Percentiles rank a stretch among this genome's conserved stretches.
Conservation (phyloP, 2,113 vertebrate genomes). For the Malurus alboscapulatus region DNA sequence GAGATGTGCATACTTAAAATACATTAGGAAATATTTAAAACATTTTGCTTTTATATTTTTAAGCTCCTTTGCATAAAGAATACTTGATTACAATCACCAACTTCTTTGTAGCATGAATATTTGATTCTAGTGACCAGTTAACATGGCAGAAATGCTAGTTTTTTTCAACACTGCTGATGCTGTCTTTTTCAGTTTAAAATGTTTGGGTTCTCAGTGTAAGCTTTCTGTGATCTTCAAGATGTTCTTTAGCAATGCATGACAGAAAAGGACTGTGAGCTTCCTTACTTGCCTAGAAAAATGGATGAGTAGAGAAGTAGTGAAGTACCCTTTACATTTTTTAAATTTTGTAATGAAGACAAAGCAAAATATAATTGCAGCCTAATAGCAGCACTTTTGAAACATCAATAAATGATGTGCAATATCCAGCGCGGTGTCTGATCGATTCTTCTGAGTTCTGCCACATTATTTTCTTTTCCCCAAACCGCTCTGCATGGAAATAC, state of each 20-base stretch:
- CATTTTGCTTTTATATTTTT: not conserved
- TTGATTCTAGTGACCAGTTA: not conserved
- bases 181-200: not conserved
- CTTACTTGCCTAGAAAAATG: not conserved
- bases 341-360: not conserved
- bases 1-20: not conserved
- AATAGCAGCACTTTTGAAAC: not conserved
- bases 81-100: not conserved
- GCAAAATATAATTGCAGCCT: not conserved
- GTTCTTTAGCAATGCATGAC: not conserved
- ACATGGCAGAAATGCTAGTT: not conserved
- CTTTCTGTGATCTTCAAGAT: not conserved
- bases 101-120: not conserved
- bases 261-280: not conserved
- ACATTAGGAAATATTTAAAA: not conserved
- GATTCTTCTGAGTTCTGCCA: not conserved
- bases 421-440: fast-evolving
- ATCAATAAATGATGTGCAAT: not conserved
- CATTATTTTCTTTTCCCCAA: not conserved
- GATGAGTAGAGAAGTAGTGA: not conserved
- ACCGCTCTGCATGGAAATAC: not conserved
- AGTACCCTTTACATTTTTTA: not conserved
- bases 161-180: not conserved
- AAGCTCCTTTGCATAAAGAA: not conserved
- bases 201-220: not conserved